These are phyloP conservation scores for Apostichopus leukothele DNA, from an alignment of 53 echinoderm and acorn worm species.

Conservation along the genomic window DNA sequence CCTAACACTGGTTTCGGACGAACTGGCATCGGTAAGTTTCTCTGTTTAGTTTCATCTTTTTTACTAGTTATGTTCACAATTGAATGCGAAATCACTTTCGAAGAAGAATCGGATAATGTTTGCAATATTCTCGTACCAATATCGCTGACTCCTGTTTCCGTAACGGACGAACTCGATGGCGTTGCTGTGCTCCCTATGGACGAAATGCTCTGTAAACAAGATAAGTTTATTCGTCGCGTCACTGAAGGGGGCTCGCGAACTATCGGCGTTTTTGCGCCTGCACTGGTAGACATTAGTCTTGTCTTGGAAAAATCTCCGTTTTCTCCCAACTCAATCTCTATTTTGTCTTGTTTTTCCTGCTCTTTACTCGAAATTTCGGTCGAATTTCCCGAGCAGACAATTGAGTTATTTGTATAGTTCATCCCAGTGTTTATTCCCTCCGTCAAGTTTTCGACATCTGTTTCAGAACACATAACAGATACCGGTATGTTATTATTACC, in stretches of 20 bases:
- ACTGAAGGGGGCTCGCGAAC: slow-evolving; percentile 33
- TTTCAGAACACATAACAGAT: slow-evolving; percentile 33
- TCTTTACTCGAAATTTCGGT: not conserved
- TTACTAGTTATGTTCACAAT: slow-evolving; percentile 39
- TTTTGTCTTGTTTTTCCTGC: not conserved
- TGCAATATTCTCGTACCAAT: not conserved
- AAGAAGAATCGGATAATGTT: not conserved
- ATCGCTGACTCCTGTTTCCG: not conserved
- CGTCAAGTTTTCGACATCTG: not conserved
- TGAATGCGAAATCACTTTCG: slow-evolving; percentile 35
- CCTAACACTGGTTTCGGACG: slow-evolving; percentile 21
- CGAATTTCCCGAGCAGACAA: not conserved
- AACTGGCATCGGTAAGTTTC: not conserved
- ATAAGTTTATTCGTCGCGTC: slow-evolving; percentile 19
- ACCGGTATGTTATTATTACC: not conserved
- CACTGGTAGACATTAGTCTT: slow-evolving; percentile 24
- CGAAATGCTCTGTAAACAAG: not conserved
- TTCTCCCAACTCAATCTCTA: not conserved
- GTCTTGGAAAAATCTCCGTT: not conserved
- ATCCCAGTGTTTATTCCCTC: not conserved
- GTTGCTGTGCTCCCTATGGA: not conserved
- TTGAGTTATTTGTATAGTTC: too few species aligned
- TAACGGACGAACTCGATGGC: not conserved
- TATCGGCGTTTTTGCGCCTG: slow-evolving; percentile 22
- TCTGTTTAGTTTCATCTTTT: not conserved